Evolutionary conservation across 2,797 vertebrate species (phyloP), one percentile per base, ranked within the genome.

Genomic region (Chrysolophus pictus): DNA sequence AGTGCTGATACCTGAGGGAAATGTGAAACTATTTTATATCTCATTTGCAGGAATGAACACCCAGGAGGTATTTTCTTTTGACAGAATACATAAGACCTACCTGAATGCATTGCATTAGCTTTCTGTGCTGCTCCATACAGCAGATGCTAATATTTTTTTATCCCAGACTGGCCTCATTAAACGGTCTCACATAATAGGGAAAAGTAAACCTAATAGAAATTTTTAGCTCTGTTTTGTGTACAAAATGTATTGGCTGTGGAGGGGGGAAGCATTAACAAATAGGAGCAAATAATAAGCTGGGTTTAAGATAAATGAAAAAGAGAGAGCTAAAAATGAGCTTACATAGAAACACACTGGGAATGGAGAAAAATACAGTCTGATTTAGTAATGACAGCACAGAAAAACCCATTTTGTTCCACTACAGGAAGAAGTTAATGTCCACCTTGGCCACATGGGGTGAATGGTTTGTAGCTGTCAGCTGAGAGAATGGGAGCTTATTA

Each of bases 31-130:
- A 42, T 92, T 96, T 95, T 47, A 68, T 88, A 71, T 87, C 85
- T 96, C 94, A 91, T 95, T 91, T 95, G 81, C 91, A 77, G 88
- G 70, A 91, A 41, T 21, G 78, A 93, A 87, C 86, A 82, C 79
- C 92, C 95, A 82, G 94, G 90, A 94, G 94, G 91, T 47, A 31
- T 55, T 89, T 94, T 44, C 76, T 77, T 68, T 91, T 89, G 88
- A 87, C 76, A 87, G 77, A 88, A 90, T 35, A 72, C 75, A 76
- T 69, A 93, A 90, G 93, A 84, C 85, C 65, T 89, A 90, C 88
- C 88, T 74, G 86, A 92, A 55, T 73, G 74, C 41, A 33, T 51
- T 75, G 84, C 73, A 60, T 91, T 89, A 74, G 55, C 81, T 87
- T 49, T 75, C 91, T 80, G 39, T 55, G 72, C 55, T 41, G 74